Percentiles rank a stretch among this genome's conserved stretches.
phyloP scores from a whole-genome alignment of 1,140 invertebrate species.

The Drosophila guanche region DNA sequence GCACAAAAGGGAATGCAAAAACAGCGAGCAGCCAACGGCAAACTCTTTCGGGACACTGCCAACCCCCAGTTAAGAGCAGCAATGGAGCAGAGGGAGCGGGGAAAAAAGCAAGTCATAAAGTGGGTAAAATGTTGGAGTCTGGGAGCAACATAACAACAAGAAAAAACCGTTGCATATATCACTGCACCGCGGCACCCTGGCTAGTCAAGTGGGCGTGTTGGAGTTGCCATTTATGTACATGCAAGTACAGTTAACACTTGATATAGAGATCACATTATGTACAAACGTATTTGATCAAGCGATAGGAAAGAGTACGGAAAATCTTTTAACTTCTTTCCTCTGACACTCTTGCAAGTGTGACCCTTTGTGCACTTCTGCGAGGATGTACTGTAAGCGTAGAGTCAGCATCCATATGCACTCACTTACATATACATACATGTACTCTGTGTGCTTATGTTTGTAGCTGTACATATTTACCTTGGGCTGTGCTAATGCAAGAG shows the following conservation, averaged over 20 bases:
- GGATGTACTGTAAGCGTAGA: too few species aligned
- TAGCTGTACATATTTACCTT: conserved; percentile 2
- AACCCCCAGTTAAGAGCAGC: conserved; percentile 1
- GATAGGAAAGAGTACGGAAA: too few species aligned
- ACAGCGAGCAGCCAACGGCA: conserved; percentile 38
- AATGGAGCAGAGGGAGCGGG: conserved; percentile 3
- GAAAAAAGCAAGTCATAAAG: conserved; percentile 63
- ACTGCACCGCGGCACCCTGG: conserved; percentile 57
- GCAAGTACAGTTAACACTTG: background rate
- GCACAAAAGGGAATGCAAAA: conserved; percentile 56
- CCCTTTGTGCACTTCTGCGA: too few species aligned
- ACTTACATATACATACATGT: background rate
- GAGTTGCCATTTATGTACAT: conserved; percentile 24
- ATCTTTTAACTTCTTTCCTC: too few species aligned
- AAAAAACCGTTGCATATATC: conserved; percentile 73
- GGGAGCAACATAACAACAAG: conserved; percentile 45
- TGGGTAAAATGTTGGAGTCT: conserved; percentile 65
- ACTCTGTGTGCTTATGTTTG: too few species aligned
- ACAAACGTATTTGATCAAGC: too few species aligned
- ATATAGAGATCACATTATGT: too few species aligned
- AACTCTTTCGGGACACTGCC: conserved; percentile 32
- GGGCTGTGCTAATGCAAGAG: conserved; percentile 11
- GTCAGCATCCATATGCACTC: background rate
- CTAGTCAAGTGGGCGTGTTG: conserved; percentile 51
- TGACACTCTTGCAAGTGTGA: too few species aligned